phyloP scores from a whole-genome alignment of 2,113 vertebrate genomes.

The Notiomystis cincta region DNA sequence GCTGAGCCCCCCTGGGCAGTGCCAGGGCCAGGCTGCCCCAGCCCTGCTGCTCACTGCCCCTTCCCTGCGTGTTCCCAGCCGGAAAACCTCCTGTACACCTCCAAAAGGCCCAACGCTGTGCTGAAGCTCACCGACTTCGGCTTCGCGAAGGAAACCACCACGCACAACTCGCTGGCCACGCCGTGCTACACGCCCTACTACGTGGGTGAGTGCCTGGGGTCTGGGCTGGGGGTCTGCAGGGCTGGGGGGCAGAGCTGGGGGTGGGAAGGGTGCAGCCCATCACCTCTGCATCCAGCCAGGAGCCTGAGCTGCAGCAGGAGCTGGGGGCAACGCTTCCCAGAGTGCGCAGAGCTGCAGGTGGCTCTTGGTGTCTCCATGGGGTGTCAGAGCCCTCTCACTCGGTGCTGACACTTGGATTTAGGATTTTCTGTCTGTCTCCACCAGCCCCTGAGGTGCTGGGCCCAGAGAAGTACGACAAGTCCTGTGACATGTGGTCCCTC shows the following conservation, averaged over 20 bases:
- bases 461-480: slow-evolving; percentile 98
- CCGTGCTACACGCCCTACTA: slow-evolving; percentile 99
- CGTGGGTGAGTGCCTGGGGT: slow-evolving; percentile 81
- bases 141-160: slow-evolving; percentile 97
- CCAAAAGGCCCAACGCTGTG: slow-evolving; percentile 85
- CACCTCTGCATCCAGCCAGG: background rate
- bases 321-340: fast-evolving
- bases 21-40: background rate
- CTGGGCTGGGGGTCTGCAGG: background rate
- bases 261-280: fast-evolving
- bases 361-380: background rate
- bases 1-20: fast-evolving
- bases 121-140: slow-evolving; percentile 98
- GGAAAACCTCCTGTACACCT: slow-evolving; percentile 92
- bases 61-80: slow-evolving; percentile 76
- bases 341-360: fast-evolving
- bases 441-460: slow-evolving; percentile 95
- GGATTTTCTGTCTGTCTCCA: background rate
- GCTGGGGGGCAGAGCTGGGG: background rate
- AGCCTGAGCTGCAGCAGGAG: background rate
- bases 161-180: slow-evolving; percentile 93
- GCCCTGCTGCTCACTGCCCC: background rate
- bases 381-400: background rate
- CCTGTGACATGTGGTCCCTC: slow-evolving; percentile 99
- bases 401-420: background rate